Evolutionary conservation across 64 coral and sea anemone species (phyloP).

Genomic region (Dendronephthya gigantea): DNA sequence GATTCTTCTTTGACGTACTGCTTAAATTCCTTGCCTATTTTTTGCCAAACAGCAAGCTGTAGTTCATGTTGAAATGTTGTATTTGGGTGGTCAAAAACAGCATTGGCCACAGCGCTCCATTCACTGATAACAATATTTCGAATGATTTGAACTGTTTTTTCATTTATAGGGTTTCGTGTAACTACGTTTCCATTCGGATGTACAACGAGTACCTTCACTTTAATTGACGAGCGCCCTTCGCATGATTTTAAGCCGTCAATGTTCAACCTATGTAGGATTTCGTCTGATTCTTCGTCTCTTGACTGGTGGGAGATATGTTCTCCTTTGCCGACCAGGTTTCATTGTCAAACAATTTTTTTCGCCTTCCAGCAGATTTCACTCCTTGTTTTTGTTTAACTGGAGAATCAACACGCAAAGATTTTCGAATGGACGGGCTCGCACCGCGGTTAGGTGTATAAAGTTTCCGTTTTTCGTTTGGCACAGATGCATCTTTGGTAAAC

Average conservation of each 20-base stretch:
- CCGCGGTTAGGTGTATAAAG: too few relatives aligned
- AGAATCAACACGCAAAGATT: too few relatives aligned
- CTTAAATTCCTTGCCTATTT: conserved; percentile 6
- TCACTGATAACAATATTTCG: neutral
- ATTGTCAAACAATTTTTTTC: too few relatives aligned
- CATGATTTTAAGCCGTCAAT: neutral
- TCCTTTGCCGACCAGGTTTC: too few relatives aligned
- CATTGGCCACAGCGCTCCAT: conserved; percentile 2
- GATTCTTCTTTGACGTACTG: conserved; percentile 1
- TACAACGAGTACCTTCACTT: conserved; percentile 17
- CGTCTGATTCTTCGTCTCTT: neutral
- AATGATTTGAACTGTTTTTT: neutral
- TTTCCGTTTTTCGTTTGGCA: too few relatives aligned
- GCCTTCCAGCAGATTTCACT: too few relatives aligned
- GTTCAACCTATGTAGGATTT: neutral
- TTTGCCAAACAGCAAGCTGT: neutral
- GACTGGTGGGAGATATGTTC: too few relatives aligned
- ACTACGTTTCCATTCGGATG: conserved; percentile 17
- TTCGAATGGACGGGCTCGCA: too few relatives aligned
- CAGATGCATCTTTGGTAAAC: neutral
- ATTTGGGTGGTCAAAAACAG: neutral
- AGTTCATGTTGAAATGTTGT: neutral
- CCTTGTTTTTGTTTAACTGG: too few relatives aligned
- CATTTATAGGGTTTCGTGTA: neutral
- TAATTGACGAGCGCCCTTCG: neutral